These are phyloP conservation scores for Fistularia tabacaria DNA, from an alignment of 2,797 vertebrate species.

Conservation along the genomic window DNA sequence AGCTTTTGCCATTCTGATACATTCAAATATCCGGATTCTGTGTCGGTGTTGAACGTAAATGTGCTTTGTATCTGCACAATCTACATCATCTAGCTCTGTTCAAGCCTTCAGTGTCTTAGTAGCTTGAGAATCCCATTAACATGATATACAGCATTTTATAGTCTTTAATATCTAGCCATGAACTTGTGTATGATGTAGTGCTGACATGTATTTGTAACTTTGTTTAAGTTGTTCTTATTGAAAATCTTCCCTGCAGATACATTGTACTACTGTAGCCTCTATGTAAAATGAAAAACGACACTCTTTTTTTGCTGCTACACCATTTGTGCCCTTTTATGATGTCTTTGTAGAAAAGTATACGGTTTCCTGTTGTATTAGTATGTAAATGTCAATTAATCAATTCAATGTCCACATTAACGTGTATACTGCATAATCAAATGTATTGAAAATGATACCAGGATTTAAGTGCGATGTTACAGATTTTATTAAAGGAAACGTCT, in stretches of 20 bases:
- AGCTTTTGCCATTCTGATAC: constrained; percentile 17
- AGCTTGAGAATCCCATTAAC: constrained; percentile 43
- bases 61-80: constrained; percentile 59
- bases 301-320: constrained; percentile 80
- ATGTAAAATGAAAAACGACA: constrained; percentile 56
- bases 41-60: constrained; percentile 57
- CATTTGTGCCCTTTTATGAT: constrained; percentile 79
- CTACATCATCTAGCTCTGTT: constrained; percentile 41
- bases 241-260: constrained; percentile 60
- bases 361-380: constrained; percentile 64
- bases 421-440: constrained; percentile 56
- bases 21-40: constrained; percentile 29
- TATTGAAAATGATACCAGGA: constrained; percentile 65
- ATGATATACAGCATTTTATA: constrained; percentile 59
- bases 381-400: constrained; percentile 60
- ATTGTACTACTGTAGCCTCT: constrained; percentile 65
- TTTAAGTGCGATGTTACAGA: constrained; percentile 72
- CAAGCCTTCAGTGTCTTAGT: constrained; percentile 55
- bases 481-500: constrained; percentile 81
- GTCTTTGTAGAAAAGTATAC: constrained; percentile 68
- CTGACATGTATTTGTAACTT: constrained; percentile 59
- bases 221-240: constrained; percentile 51
- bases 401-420: constrained; percentile 63
- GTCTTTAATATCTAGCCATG: constrained; percentile 54
- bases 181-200: constrained; percentile 57